Evolutionary conservation across 2,888 invertebrate genomes (phyloP).

Genomic region (Entomobrya multifasciata): DNA sequence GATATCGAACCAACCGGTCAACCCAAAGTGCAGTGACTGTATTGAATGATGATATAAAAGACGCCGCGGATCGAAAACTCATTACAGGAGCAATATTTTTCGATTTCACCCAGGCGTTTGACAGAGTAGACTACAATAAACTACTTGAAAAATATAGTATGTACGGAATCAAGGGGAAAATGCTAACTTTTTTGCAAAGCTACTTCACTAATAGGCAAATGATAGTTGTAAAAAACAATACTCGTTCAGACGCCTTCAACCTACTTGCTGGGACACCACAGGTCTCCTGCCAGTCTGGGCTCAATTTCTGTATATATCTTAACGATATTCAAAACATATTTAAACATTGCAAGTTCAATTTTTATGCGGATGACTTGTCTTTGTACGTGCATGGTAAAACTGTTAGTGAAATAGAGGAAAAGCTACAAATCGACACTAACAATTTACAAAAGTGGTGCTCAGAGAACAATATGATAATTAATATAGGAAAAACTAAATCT

Average conservation of each 20-base stretch:
- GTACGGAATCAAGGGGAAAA: not conserved
- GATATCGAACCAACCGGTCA: no score
- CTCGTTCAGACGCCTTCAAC: not conserved
- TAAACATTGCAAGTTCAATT: not conserved
- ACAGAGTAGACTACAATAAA: not conserved
- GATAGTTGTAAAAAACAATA: conserved; percentile 15
- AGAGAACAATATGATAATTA: conserved; percentile 7
- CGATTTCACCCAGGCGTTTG: conserved; percentile 35
- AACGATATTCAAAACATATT: conserved; percentile 11
- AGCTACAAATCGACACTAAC: not conserved
- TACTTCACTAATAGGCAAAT: conserved; percentile 42
- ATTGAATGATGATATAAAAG: conserved; percentile 36
- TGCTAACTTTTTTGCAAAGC: not conserved
- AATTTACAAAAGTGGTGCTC: not conserved
- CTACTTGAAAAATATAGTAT: conserved; percentile 81
- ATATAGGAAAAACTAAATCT: conserved; percentile 1
- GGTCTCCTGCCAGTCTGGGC: not conserved
- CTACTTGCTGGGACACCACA: conserved; percentile 2
- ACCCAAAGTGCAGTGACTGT: not conserved
- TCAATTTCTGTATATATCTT: conserved; percentile 5
- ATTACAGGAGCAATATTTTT: conserved; percentile 29
- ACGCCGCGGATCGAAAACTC: not conserved
- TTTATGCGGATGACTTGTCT: conserved; percentile 9
- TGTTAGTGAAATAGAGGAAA: not conserved
- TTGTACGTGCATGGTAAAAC: not conserved